Percentiles rank a stretch among this genome's conserved stretches.
phyloP scores from a whole-genome alignment of 2,888 invertebrate genomes.

The Zeuzera pyrina region DNA sequence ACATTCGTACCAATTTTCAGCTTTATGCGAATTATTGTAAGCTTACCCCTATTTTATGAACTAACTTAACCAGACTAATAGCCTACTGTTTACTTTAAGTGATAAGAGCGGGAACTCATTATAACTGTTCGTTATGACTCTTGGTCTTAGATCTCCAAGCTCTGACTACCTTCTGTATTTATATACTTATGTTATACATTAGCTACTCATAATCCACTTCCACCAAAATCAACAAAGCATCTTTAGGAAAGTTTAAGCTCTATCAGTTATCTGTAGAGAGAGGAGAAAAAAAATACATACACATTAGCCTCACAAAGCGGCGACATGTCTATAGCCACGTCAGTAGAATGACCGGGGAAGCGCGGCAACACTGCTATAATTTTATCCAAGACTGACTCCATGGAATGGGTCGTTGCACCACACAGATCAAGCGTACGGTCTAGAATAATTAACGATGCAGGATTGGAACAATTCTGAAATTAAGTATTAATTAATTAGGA shows the following conservation, averaged over 20 bases:
- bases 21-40: no score
- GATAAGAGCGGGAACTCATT: no score
- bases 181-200: not conserved
- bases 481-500: not conserved
- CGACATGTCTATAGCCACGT: slow-evolving; percentile 78
- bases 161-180: no score
- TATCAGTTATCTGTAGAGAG: not conserved
- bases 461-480: slow-evolving; percentile 57
- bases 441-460: slow-evolving; percentile 70
- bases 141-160: no score
- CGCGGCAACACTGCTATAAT: slow-evolving; percentile 73
- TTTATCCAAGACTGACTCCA: slow-evolving; percentile 75
- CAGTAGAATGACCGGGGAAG: slow-evolving; percentile 76
- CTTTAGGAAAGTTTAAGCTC: not conserved
- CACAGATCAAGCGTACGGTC: slow-evolving; percentile 79
- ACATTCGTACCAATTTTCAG: no score
- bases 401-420: slow-evolving; percentile 73
- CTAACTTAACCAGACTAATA: no score
- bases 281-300: slow-evolving; percentile 33
- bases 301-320: slow-evolving; percentile 66
- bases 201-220: slow-evolving; percentile 1
- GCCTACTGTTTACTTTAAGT: no score
- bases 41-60: no score
- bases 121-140: no score
- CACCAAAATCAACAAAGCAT: not conserved